phyloP scores from a whole-genome alignment of 2,888 invertebrate species.

The Apotomis betuletana region DNA sequence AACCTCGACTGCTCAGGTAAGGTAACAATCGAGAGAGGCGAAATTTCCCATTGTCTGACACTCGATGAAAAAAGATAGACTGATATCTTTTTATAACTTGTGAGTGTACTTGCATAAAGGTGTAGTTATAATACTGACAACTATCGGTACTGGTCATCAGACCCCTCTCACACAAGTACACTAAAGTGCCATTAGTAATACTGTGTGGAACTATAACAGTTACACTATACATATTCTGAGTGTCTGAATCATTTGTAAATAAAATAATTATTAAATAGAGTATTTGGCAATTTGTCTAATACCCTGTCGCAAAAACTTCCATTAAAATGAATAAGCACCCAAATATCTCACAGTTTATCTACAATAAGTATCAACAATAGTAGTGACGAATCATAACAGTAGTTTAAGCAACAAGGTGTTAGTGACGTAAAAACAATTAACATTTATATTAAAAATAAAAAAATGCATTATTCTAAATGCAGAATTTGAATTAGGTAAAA shows the following conservation, averaged over 20 bases:
- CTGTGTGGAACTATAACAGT: background rate
- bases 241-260: background rate
- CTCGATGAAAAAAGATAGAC: background rate
- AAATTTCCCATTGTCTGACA: too few relatives aligned
- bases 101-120: background rate
- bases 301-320: background rate
- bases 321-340: background rate
- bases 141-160: background rate
- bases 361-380: too few relatives aligned
- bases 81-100: background rate
- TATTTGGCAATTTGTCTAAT: conserved; percentile 27
- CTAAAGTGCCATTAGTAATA: background rate
- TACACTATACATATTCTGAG: background rate
- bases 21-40: too few relatives aligned
- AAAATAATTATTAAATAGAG: conserved; percentile 16
- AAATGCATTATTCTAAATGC: conserved; percentile 14
- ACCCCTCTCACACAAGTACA: background rate
- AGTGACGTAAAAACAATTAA: conserved; percentile 11
- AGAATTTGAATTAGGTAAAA: conserved; percentile 4
- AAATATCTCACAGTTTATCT: background rate
- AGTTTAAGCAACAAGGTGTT: background rate
- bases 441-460: background rate
- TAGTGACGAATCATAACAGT: too few relatives aligned
- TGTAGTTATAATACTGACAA: background rate
- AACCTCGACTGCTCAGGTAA: too few relatives aligned